Evolutionary conservation across 2,797 vertebrate species (phyloP), one percentile per base, ranked within the genome.

Genomic region (Lerista edwardsae): DNA sequence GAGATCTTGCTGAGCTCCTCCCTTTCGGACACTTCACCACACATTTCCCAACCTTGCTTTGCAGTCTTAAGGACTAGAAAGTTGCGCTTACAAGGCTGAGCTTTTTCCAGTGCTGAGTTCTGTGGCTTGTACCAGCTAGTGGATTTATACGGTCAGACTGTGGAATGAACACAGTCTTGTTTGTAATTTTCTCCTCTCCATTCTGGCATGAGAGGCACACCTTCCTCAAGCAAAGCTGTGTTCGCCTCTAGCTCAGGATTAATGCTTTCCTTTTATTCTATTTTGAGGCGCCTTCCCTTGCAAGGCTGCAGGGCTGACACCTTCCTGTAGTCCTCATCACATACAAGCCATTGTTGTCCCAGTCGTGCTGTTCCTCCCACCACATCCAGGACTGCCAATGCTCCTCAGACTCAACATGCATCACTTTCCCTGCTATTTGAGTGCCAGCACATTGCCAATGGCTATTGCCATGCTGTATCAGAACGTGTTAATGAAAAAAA

Each of bases 381-480:
- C 64, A 51, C 25, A 29, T 36, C 64, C n/a, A 69, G 64, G 31
- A 3, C 72, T 76, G 72, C 39, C 72, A 61, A 9, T 68, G 65
- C 31, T 76, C 55, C 41, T 69, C 15, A 36, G 55, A 39, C 73
- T 73, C 61, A 39, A 15, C 25, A 6, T 55, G 67, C 34, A 14
- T 36, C 19, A 31, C 59, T 65, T 39, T n/a, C 39, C 36, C 72
- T 39, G 19, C n/a, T 51, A 36, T 51, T 71, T 47, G 39, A 15
- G 27, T 44, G 51, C 41, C 41, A 81, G 27, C 21, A 0, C 65
- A 64, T 39, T 82, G 67, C 84, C 74, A 86, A 29, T 86, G 57
- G 73, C 64, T 77, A 34, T 4, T 19, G 39, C 51, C 51, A 55
- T 55, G 73, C 41, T 71, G 73, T 19, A 41, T 69, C 41, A 68